These are phyloP conservation scores for Acyrthosiphon pisum DNA, from an alignment of 1,140 invertebrate species.

Conservation along the genomic window DNA sequence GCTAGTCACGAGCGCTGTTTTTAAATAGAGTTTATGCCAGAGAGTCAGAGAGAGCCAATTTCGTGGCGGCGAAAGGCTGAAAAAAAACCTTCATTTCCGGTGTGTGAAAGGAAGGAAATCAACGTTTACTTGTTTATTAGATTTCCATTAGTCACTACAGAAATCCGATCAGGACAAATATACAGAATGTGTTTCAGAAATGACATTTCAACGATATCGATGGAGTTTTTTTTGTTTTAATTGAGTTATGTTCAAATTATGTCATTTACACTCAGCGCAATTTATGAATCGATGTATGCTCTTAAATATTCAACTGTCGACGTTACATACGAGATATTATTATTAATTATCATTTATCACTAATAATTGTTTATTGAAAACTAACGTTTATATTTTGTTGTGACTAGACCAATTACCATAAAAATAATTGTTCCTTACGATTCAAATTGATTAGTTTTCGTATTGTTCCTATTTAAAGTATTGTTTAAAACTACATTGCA, in stretches of 20 bases:
- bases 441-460: slow-evolving; percentile 40
- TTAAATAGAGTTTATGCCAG: slow-evolving; percentile 40
- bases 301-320: background rate
- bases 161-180: background rate
- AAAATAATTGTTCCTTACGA: slow-evolving; percentile 8
- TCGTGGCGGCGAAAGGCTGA: background rate
- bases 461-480: slow-evolving; percentile 39
- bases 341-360: too few species aligned
- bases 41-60: slow-evolving; percentile 54
- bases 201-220: background rate
- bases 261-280: background rate
- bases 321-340: background rate
- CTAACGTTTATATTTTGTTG: background rate
- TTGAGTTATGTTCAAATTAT: background rate
- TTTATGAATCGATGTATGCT: background rate
- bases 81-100: slow-evolving; percentile 53
- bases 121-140: slow-evolving; percentile 51
- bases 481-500: slow-evolving; percentile 19
- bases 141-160: slow-evolving; percentile 36
- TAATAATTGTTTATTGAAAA: background rate
- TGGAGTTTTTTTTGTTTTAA: background rate
- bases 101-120: slow-evolving; percentile 45
- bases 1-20: background rate
- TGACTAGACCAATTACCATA: background rate
- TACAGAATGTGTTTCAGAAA: background rate